Conservation (phyloP, 2,113 vertebrate genomes). For the Psilopogon haemacephalus region DNA sequence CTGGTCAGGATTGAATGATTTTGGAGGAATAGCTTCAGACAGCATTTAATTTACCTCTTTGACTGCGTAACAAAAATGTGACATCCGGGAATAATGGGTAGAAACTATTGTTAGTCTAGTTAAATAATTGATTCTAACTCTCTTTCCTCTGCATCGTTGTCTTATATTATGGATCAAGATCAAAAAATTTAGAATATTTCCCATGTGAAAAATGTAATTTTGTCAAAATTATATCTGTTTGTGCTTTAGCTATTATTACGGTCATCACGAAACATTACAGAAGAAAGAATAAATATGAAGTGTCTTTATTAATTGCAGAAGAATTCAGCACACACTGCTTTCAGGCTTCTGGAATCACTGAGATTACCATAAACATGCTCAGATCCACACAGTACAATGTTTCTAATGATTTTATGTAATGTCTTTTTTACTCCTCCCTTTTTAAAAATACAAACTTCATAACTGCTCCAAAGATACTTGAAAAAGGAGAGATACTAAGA, state of each 20-base stretch:
- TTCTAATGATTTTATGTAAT: not conserved
- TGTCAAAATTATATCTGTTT: not conserved
- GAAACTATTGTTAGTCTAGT: not conserved
- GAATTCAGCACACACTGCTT: not conserved
- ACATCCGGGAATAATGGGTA: not conserved
- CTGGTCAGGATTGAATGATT: not conserved
- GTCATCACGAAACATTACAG: not conserved
- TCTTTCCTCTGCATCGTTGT: not conserved
- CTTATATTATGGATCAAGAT: not conserved
- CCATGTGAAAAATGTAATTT: not conserved
- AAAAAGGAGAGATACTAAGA: not conserved
- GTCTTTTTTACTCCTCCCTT: not conserved
- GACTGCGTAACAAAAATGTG: not conserved
- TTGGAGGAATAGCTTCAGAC: not conserved
- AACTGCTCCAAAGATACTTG: not conserved
- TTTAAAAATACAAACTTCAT: not conserved
- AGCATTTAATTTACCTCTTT: not conserved
- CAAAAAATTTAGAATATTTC: not conserved
- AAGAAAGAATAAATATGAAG: not conserved
- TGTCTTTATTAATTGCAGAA: not conserved
- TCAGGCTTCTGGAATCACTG: not conserved
- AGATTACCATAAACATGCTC: not conserved
- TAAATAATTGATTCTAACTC: not conserved
- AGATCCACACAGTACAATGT: not conserved
- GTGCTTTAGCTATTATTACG: not conserved